Conservation (phyloP, 2,888 invertebrate genomes). For the Oligia latruncula region DNA sequence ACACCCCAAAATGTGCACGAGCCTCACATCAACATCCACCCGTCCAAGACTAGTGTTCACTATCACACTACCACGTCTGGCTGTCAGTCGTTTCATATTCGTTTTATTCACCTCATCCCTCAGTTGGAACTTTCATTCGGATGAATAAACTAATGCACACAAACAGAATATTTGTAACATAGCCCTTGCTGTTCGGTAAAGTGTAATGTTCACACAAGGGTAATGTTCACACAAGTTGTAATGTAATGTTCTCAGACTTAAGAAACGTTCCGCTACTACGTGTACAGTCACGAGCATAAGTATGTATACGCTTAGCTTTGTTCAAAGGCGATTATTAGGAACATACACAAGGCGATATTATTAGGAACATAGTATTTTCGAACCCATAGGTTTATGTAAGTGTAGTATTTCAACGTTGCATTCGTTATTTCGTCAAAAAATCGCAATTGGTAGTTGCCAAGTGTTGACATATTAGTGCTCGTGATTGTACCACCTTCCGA, state of each 20-base stretch:
- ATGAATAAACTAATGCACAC: not conserved
- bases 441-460: too few relatives aligned
- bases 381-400: too few relatives aligned
- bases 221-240: not conserved
- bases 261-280: not conserved
- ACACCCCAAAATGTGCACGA: slow-evolving; percentile 25
- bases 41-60: not conserved
- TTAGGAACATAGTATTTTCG: too few relatives aligned
- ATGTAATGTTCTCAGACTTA: not conserved
- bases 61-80: not conserved
- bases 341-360: too few relatives aligned
- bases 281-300: not conserved
- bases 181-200: not conserved
- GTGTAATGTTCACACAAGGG: not conserved
- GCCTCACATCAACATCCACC: not conserved
- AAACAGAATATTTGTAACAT: not conserved
- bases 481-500: not conserved
- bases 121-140: not conserved
- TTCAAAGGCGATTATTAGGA: too few relatives aligned
- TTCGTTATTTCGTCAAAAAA: too few relatives aligned
- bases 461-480: too few relatives aligned
- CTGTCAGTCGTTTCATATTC: not conserved
- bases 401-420: too few relatives aligned
- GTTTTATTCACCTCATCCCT: not conserved
- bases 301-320: too few relatives aligned